Evolutionary conservation across 2,113 vertebrate genomes (phyloP), one percentile per base, ranked within the genome.

Genomic region (Callithrix jacchus): DNA sequence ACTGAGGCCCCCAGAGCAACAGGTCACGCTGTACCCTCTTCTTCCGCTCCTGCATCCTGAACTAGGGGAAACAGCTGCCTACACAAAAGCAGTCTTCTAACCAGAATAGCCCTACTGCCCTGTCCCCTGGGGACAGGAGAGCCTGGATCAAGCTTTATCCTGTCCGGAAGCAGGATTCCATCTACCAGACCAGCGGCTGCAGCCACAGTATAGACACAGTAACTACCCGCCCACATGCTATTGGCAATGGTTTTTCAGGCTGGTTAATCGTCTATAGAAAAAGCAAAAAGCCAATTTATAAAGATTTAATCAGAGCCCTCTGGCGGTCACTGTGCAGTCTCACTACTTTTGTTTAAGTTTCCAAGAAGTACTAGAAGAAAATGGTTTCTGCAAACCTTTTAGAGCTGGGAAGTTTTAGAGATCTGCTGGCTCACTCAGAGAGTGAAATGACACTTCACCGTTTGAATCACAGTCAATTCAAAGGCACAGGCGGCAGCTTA

Each of bases 381-480:
- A 76, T 49, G 52, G 71, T 52, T 23, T 86, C 91, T 93, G 76
- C n/a, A 66, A 82, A 64, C 71, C 96, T 94, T 73, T 20, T 21
- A 35, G 91, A 91, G 54, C 76, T 47, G 32, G 80, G 27, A 68
- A 32, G 42, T 77, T 88, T 71, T 49, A 21, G 64, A 86, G 37
- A 77, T 81, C 17, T 8, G 87, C 89, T 30, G n/a, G 70, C 68
- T 96, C 80, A 7, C 61, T 91, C 13, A 0, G 45, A 45, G 73
- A 76, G 86, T 25, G 79, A 79, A 94, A 87, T 91, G 80, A 74
- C 52, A 88, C 71, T 77, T 89, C 2, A 0, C 81, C 27, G 56
- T 91, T 87, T 89, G 96, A 77, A 16, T 73, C 97, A 87, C 87
- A 76, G 96, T 91, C 82, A 23, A 88, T 84, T 85, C 97, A 96